A percentile compares a stretch with the other conserved stretches of the same genome.
Evolutionary conservation across 2,113 vertebrate genomes (phyloP).

Genomic region (Corynorhinus townsendii): DNA sequence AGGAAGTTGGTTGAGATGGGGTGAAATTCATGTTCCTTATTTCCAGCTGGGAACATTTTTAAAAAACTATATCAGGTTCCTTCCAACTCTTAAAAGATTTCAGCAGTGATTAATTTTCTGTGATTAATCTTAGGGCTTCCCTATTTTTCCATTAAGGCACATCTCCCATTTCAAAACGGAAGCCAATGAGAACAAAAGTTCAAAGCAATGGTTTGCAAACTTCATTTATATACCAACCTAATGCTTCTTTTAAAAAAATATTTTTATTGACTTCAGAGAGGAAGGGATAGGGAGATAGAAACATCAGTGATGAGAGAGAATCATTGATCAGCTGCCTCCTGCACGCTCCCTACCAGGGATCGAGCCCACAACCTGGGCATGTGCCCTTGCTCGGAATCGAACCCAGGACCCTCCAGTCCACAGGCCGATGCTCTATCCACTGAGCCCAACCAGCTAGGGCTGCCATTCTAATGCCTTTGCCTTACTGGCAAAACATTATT

Average conservation of each 20-base stretch:
- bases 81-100: background rate
- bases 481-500: background rate
- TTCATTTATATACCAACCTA: background rate
- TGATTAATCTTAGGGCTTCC: background rate
- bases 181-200: background rate
- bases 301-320: too few species aligned
- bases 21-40: background rate
- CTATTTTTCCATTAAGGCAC: background rate
- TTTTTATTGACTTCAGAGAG: too few species aligned
- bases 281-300: too few species aligned
- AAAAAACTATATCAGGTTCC: background rate
- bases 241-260: background rate
- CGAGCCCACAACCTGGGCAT: too few species aligned
- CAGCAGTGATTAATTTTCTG: background rate
- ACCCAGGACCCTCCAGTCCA: too few species aligned
- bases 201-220: background rate
- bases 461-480: background rate
- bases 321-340: too few species aligned
- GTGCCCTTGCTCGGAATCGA: too few species aligned
- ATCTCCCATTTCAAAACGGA: conserved; percentile 9
- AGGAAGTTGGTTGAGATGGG: background rate
- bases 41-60: background rate
- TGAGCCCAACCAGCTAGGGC: too few species aligned
- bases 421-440: too few species aligned
- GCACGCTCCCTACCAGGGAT: too few species aligned